These are phyloP conservation scores for Chrysochloris asiatica DNA, from an alignment of 2,113 vertebrate species.

Conservation along the genomic window DNA sequence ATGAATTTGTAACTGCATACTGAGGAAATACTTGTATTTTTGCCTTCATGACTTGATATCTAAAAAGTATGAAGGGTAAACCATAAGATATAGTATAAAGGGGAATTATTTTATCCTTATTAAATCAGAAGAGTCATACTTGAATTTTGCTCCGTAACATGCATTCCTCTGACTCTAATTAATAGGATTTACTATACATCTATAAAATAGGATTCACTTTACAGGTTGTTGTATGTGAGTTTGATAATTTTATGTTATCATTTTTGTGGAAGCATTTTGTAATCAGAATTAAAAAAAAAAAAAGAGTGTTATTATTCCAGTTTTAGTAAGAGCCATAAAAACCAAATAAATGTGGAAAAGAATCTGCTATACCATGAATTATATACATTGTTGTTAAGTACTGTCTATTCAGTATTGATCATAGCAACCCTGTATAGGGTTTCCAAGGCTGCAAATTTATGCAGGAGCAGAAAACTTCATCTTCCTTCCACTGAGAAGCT, in stretches of 20 bases:
- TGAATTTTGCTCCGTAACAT: neutral
- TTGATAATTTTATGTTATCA: neutral
- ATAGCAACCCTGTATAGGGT: too few species aligned
- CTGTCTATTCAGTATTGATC: too few species aligned
- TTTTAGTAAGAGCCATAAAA: neutral
- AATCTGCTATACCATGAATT: neutral
- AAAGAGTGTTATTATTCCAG: neutral
- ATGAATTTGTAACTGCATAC: neutral
- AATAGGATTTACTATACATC: too few species aligned
- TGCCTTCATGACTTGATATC: neutral
- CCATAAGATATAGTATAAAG: neutral
- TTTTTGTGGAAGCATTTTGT: neutral
- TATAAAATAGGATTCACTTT: neutral
- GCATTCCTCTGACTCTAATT: neutral
- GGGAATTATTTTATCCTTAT: neutral
- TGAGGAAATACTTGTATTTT: neutral
- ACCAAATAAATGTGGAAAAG: neutral
- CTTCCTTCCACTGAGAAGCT: too few species aligned
- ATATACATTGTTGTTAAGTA: too few species aligned
- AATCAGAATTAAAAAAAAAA: neutral
- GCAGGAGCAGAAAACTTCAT: too few species aligned
- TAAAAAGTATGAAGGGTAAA: neutral
- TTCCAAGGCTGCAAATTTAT: too few species aligned
- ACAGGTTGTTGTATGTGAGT: neutral
- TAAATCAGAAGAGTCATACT: neutral